These are phyloP conservation scores for Myotis planiceps DNA, from an alignment of 2,797 vertebrate species.

Conservation along the genomic window DNA sequence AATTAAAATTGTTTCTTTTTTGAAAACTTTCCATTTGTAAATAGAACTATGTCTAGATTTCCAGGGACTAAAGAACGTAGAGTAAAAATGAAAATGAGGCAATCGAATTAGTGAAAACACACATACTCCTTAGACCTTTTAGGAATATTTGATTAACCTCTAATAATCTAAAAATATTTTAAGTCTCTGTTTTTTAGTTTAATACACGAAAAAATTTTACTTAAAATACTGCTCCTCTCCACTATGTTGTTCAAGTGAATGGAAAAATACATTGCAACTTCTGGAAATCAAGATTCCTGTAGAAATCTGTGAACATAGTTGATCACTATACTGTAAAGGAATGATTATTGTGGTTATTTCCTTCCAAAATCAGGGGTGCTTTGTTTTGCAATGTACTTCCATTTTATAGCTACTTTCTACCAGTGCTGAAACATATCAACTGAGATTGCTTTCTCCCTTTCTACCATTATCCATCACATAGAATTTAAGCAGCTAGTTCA, in stretches of 20 bases:
- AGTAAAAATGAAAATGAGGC: conserved; percentile 4
- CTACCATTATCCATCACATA: not conserved
- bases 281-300: not conserved
- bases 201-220: not conserved
- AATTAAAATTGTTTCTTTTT: not conserved
- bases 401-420: not conserved
- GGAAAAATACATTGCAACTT: not conserved
- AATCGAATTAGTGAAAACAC: not conserved
- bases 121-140: not conserved
- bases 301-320: not conserved
- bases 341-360: not conserved
- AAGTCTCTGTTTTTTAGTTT: conserved; percentile 2
- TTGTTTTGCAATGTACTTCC: not conserved
- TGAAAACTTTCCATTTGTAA: conserved; percentile 6
- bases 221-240: not conserved
- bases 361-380: not conserved
- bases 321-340: not conserved
- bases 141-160: not conserved
- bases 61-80: not conserved
- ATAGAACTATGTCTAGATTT: not conserved
- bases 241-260: not conserved
- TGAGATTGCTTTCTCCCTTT: not conserved
- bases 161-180: conserved; percentile 1
- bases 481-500: not conserved
- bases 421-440: not conserved